These are phyloP conservation scores for Neodon shergylaensis DNA, from an alignment of 2,113 vertebrate genomes.

Conservation along the genomic window DNA sequence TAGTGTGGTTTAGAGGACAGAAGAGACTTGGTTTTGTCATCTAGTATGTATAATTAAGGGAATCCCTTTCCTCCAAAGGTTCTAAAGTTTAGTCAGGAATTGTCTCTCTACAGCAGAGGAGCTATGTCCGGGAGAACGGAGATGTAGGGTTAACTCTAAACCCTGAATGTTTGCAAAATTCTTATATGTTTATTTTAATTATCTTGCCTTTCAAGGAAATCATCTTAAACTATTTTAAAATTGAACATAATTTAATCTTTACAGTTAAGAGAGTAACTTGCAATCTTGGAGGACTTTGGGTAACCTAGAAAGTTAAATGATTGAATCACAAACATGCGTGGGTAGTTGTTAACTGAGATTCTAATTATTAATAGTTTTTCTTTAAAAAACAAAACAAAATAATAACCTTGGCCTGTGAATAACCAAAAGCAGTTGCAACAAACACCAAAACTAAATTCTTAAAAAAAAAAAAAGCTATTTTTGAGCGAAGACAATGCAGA, in stretches of 20 bases:
- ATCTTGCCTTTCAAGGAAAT: constrained; percentile 50
- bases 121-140: not conserved
- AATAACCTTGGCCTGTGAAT: not conserved
- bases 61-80: constrained; percentile 8
- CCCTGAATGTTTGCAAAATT: constrained; percentile 20
- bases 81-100: constrained; percentile 31
- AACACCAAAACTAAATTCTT: constrained; percentile 1
- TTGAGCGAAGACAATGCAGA: constrained; percentile 22
- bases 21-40: constrained; percentile 38
- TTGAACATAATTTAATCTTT: constrained; percentile 52
- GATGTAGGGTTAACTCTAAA: constrained; percentile 27
- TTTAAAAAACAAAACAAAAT: constrained; percentile 28
- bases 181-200: constrained; percentile 55
- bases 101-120: constrained; percentile 33
- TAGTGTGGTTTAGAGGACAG: not conserved
- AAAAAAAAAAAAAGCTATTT: not conserved
- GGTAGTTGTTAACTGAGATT: constrained; percentile 42
- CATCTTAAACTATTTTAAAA: constrained; percentile 43
- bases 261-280: constrained; percentile 34
- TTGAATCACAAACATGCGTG: not conserved
- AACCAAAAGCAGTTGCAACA: too few species aligned
- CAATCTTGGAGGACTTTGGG: not conserved
- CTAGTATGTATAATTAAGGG: constrained; percentile 15
- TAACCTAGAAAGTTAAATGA: constrained; percentile 57
- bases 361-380: constrained; percentile 40